Percentiles rank a stretch among this genome's conserved stretches.
Evolutionary conservation across 2,797 vertebrate genomes (phyloP).

Genomic region (Atherinosoma microstoma): DNA sequence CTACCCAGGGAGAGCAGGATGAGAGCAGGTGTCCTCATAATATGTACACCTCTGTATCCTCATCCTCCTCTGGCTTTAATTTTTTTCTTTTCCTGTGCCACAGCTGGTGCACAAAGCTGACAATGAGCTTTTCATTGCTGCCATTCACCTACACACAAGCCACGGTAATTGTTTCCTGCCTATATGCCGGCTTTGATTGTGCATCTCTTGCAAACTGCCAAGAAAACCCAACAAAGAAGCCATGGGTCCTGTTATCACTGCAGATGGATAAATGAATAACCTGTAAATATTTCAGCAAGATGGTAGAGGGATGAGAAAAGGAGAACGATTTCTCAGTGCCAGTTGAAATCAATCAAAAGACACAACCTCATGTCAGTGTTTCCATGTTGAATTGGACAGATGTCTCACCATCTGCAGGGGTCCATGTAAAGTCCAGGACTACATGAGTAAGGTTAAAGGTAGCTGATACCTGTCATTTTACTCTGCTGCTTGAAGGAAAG

Average conservation of each 20-base stretch:
- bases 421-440: conserved; percentile 44
- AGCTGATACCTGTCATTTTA: conserved; percentile 14
- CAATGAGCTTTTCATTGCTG: conserved; percentile 69
- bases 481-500: conserved; percentile 2
- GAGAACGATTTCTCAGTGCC: conserved; percentile 48
- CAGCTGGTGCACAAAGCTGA: conserved; percentile 63
- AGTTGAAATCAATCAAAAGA: conserved; percentile 70
- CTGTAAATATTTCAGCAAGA: conserved; percentile 49
- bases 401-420: conserved; percentile 73
- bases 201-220: conserved; percentile 49
- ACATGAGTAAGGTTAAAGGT: conserved; percentile 44
- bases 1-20: conserved; percentile 10
- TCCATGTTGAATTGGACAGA: conserved; percentile 66
- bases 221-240: conserved; percentile 50
- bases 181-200: conserved; percentile 65
- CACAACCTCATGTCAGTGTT: conserved; percentile 63
- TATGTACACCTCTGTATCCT: conserved; percentile 30
- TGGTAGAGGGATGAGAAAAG: conserved; percentile 25
- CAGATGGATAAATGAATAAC: conserved; percentile 60
- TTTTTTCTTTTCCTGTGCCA: conserved; percentile 25
- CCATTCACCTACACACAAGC: conserved; percentile 67
- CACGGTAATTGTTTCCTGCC: conserved; percentile 63
- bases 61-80: conserved; percentile 43
- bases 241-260: conserved; percentile 35
- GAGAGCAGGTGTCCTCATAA: conserved; percentile 44